Base-by-base conservation (phyloP, 2,113 vertebrate species). In the Onychostruthus taczanowskii region DNA sequence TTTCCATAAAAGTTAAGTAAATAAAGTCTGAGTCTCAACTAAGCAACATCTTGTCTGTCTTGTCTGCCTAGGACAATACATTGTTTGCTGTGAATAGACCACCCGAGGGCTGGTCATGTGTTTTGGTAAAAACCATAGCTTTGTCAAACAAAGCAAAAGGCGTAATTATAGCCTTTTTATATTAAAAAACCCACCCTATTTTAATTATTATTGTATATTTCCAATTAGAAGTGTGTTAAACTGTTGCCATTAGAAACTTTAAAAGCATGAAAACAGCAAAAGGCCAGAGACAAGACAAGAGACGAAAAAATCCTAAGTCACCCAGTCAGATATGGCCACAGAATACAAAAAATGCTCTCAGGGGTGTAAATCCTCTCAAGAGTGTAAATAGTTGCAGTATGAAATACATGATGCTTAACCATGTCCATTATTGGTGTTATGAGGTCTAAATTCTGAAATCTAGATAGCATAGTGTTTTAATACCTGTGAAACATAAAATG, bases 91-190 rank as follows among this genome's bases (percentile, higher is more conserved):
- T 95, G 93, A 96, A 96, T 96, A 86, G 95, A 88, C 95, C 91
- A 96, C 96, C 96, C 93, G 35, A 95, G 69, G 95, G 94, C 69
- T 94, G 94, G 90, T 96, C 96, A 97, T 94, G 94, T 97, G 95
- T 90, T 94, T 96, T 95, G 85, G 91, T 94, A 96, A 83, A 91
- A 97, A 92, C 95, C 89, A 95, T 90, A 92, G 78, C 77, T 96
- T 94, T 89, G 84, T 97, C 66, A 90, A 84, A 96, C 94, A 96
- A 96, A 92, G 76, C 70, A 94, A 88, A 92, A 96, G 55, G 56
- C 90, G 4, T 83, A 94, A 96, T 95, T 96, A 87, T 94, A 93
- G 82, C 16, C 35, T 68, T 92, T 91, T 95, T 86, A 89, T 94
- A 82, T 95, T 79, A 72, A 89, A 91, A 72, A 72, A 21, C 16